Evolutionary conservation across 2,797 vertebrate genomes (phyloP), one percentile per base, ranked within the genome.

Genomic region (Chelonia mydas): DNA sequence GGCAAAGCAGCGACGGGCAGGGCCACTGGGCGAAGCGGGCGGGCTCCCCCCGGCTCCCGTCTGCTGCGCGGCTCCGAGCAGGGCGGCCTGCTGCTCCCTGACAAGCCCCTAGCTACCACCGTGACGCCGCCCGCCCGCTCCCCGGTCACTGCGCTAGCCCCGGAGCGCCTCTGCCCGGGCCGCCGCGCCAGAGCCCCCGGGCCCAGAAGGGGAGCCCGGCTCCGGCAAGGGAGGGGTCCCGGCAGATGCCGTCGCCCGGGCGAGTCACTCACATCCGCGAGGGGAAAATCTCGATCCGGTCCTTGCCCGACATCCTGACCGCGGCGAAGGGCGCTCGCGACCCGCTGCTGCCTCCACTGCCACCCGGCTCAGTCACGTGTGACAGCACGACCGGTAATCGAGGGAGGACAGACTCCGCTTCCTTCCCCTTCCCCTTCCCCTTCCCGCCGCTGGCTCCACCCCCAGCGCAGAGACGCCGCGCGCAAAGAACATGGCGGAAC

Each of bases 231-330:
- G 10, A 83, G 55, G 50, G 5, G 23, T 7, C 5, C 37, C 16
- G 13, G 53, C 17, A 28, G 7, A 25, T 4, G 11, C 11, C 41
- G 49, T 11, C n/a, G 13, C 11, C 54, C 81, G 12, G 28, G 8
- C 41, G 41, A 2, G 31, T 49, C 97, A 98, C 99, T 99, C 98
- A 99, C 99, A 99, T 99, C 98, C 99, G 98, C 81, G 99, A 99
- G 6, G 99, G 99, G 97, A 99, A 99, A 86, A 99, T 95, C 97
- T 99, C 99, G 98, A 99, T 99, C 98, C 99, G 98, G 6, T 99
- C 99, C 98, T 99, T 99, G 96, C 98, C 98, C 90, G 99, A 99
- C 99, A 99, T 99, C 96, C 97, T 98, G 97, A 93, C 72, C 41
- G 33, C 16, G 47, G 5, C 33, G 4, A 2, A 11, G 13, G 53